Evolutionary conservation across 2,113 vertebrate species (phyloP).

Genomic region (Montifringilla adamsi): DNA sequence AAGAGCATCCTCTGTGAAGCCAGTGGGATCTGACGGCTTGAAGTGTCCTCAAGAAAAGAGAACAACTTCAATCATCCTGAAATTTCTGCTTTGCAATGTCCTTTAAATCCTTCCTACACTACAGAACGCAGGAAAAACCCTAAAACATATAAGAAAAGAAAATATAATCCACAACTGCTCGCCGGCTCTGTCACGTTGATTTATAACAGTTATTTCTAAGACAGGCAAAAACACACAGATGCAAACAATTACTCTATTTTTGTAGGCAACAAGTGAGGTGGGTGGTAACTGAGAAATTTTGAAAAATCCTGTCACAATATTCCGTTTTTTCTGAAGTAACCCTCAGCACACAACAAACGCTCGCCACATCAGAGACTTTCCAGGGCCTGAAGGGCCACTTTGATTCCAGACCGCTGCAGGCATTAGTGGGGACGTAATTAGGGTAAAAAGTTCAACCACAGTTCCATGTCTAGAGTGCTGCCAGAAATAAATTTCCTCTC

Average conservation of each 20-base stretch:
- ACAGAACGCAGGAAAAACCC: not conserved
- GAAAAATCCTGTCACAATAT: slow-evolving; percentile 81
- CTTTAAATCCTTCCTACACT: not conserved
- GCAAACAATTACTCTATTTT: slow-evolving; percentile 91
- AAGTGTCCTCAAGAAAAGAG: not conserved
- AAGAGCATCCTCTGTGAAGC: not conserved
- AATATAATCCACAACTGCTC: slow-evolving; percentile 52
- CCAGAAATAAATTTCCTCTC: slow-evolving; percentile 89
- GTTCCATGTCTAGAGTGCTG: slow-evolving; percentile 81
- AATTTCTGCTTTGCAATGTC: not conserved
- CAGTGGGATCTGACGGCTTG: not conserved
- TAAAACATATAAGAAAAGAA: not conserved
- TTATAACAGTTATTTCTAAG: slow-evolving; percentile 81
- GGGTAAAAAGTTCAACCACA: slow-evolving; percentile 98
- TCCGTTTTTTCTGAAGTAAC: slow-evolving; percentile 73
- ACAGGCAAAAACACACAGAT: slow-evolving; percentile 80
- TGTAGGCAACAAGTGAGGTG: slow-evolving; percentile 88
- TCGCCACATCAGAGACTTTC: slow-evolving; percentile 91
- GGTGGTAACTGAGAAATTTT: slow-evolving; percentile 85
- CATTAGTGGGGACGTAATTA: slow-evolving; percentile 94
- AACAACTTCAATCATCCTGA: not conserved
- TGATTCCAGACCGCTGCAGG: slow-evolving; percentile 90
- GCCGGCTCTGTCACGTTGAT: slow-evolving; percentile 74
- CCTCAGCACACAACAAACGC: slow-evolving; percentile 87
- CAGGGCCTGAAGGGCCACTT: slow-evolving; percentile 84